These are phyloP conservation scores for Dasypus novemcinctus DNA, from an alignment of 2,113 vertebrate genomes.

Conservation along the genomic window DNA sequence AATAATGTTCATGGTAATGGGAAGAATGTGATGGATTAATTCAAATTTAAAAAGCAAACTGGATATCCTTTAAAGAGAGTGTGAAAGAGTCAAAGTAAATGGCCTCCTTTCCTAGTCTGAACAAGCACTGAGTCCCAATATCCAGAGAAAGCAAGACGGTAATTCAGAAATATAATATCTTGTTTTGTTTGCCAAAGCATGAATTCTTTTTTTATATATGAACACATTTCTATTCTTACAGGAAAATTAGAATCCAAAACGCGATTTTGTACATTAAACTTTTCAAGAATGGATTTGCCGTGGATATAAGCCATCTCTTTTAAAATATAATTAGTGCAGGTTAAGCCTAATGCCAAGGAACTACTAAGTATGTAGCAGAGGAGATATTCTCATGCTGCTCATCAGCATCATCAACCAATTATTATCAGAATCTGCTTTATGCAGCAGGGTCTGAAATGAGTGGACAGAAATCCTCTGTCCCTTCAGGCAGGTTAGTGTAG, in stretches of 20 bases:
- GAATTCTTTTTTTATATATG: not conserved
- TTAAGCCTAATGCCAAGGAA: not conserved
- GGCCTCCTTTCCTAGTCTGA: not conserved
- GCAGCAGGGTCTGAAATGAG: not conserved
- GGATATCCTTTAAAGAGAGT: not conserved
- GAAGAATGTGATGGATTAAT: not conserved
- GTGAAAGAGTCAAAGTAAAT: not conserved
- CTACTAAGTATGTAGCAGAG: not conserved
- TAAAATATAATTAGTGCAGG: not conserved
- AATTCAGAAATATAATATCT: not conserved
- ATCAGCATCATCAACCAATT: not conserved
- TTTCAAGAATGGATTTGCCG: not conserved
- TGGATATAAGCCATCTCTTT: not conserved
- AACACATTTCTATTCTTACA: not conserved
- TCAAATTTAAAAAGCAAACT: not conserved
- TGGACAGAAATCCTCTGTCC: not conserved
- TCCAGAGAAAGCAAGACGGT: not conserved
- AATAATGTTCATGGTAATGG: not conserved
- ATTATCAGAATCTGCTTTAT: not conserved
- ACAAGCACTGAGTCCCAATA: fast-evolving
- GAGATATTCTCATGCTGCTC: not conserved
- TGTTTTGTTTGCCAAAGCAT: not conserved
- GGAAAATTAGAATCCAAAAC: not conserved
- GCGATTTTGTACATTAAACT: not conserved
- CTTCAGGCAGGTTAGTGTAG: too few relatives aligned